phyloP scores from a whole-genome alignment of 2,888 invertebrate genomes.

The Cabera pusaria region DNA sequence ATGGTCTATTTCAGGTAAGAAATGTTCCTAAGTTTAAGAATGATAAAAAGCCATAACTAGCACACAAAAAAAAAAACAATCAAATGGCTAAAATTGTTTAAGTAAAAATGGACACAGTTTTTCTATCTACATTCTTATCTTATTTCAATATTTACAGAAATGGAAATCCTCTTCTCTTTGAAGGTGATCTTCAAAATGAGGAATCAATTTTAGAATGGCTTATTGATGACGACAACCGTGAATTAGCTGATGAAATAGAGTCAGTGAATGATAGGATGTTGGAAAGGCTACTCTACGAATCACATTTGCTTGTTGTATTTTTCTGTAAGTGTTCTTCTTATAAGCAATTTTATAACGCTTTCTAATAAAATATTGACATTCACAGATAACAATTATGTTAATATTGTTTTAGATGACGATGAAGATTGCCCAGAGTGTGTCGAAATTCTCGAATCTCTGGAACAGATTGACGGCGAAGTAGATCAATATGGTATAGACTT shows the following conservation, averaged over 20 bases:
- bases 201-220: conserved; percentile 96
- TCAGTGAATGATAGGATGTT: conserved; percentile 96
- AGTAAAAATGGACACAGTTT: too few relatives aligned
- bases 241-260: conserved; percentile 96
- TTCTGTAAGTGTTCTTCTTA: conserved; percentile 95
- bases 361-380: not conserved
- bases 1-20: conserved; percentile 93
- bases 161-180: conserved; percentile 93
- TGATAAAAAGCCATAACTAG: too few relatives aligned
- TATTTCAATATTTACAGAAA: too few relatives aligned
- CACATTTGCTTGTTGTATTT: conserved; percentile 94
- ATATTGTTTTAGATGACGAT: conserved; percentile 84
- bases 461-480: conserved; percentile 97
- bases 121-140: too few relatives aligned
- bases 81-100: too few relatives aligned
- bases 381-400: not conserved
- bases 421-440: conserved; percentile 96
- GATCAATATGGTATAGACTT: conserved; percentile 97
- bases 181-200: conserved; percentile 96
- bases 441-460: conserved; percentile 94
- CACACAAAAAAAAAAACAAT: too few relatives aligned
- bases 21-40: too few relatives aligned
- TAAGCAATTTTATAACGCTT: not conserved
- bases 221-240: conserved; percentile 95
- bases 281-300: conserved; percentile 91